Base-by-base conservation (phyloP, 2,113 vertebrate genomes). In the Motacilla tschutschensis region DNA sequence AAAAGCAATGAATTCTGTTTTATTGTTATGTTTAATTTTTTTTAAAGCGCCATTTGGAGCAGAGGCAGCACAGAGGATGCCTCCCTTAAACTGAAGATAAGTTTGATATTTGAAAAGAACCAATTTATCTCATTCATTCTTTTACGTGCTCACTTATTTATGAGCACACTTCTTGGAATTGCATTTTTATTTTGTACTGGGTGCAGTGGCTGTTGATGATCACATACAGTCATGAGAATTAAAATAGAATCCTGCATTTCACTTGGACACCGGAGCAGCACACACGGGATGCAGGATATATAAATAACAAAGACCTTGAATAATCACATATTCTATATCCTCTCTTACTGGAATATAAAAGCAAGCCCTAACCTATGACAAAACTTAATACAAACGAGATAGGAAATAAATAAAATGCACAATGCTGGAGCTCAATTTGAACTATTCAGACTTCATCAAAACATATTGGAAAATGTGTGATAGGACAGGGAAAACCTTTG, bases 221-320 rank as follows among this genome's bases (percentile, higher is more conserved):
- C 92, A 89, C 83, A 93, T 38, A 91, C 65, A 85, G 85, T 51
- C 89, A 77, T 33, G 72, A 91, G 84, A 95, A 95, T 94, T 93
- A 94, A 96, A 95, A 93, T 93, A 91, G 88, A 94, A 92, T 62
- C 72, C 88, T 62, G 79, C 76, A 88, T 95, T 93, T 94, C 82
- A 74, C 81, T 91, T 72, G 84, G 91, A 82, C 85, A 82, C 78
- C 54, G 18, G 88, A 89, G 77, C 58, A 65, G 86, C 83, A 76
- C 77, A 79, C 91, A 86, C 13, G 73, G 88, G 93, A 93, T 89
- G 95, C 92, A 81, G 91, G 70, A 91, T 89, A 87, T 94, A 95
- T 93, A 95, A 95, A 95, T 95, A 94, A 94, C 95, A 96, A 96
- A 96, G 87, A 76, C 95, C 93, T 92, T 55, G 92, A 94, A 96